Percentiles rank a stretch among this genome's conserved stretches.
Conservation (phyloP, 2,888 invertebrate species). For the Eretmocerus hayati region DNA sequence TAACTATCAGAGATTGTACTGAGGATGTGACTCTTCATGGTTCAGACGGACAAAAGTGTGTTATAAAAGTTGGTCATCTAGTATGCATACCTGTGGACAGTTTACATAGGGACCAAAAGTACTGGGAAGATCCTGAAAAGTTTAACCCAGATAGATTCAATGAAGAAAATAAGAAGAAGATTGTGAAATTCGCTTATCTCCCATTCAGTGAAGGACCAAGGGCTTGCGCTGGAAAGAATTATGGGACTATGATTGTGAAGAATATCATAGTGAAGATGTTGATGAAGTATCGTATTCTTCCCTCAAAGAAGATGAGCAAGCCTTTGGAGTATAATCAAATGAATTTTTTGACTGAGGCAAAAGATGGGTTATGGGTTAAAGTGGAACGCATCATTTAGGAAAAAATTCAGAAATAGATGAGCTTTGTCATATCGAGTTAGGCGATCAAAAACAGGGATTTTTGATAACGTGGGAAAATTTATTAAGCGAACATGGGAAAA, state of each 20-base stretch:
- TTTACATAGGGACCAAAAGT: conserved; percentile 9
- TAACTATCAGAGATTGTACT: conserved; percentile 23
- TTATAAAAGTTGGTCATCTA: conserved; percentile 23
- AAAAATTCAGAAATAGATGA: no score
- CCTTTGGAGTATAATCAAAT: conserved; percentile 22
- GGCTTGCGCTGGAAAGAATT: conserved; percentile 33
- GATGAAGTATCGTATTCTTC: conserved; percentile 24
- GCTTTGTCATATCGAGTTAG: no score
- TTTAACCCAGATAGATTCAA: conserved; percentile 15
- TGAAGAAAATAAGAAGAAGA: conserved; percentile 18
- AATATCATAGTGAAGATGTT: conserved; percentile 26
- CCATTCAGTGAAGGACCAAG: conserved; percentile 38
- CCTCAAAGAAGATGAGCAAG: conserved; percentile 24
- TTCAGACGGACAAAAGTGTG: conserved; percentile 25
- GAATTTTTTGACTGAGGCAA: neutral
- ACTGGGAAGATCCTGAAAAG: conserved; percentile 5
- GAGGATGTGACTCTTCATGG: conserved; percentile 23
- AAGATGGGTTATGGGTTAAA: conserved; percentile 8
- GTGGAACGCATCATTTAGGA: no score
- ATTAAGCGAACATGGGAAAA: no score
- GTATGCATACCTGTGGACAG: conserved; percentile 23
- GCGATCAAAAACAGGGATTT: no score
- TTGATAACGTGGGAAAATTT: no score
- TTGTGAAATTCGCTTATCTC: conserved; percentile 27
- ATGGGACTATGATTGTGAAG: conserved; percentile 31